A percentile compares a stretch with the other conserved stretches of the same genome.
These are phyloP conservation scores for Cremastinae sp. DNA, from an alignment of 2,888 invertebrate genomes.

Conservation along the genomic window DNA sequence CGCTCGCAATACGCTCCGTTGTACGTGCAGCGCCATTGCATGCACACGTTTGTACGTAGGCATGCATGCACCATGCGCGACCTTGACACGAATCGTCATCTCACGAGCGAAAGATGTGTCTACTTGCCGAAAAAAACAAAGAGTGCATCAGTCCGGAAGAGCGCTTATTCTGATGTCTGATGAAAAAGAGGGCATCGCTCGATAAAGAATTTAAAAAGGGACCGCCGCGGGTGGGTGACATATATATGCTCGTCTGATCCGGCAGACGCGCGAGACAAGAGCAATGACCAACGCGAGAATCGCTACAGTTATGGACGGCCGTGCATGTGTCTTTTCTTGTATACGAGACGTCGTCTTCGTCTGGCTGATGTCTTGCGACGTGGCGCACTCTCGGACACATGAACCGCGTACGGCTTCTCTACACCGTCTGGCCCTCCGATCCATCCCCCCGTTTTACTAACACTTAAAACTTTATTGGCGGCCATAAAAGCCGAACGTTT, in stretches of 20 bases:
- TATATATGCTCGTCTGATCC: slow-evolving; percentile 18
- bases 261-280: slow-evolving; percentile 20
- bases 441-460: slow-evolving; percentile 76
- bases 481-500: slow-evolving; percentile 77
- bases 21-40: slow-evolving; percentile 41
- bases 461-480: slow-evolving; percentile 80
- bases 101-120: neutral
- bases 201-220: no score
- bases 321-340: slow-evolving; percentile 30
- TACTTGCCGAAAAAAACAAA: slow-evolving; percentile 41
- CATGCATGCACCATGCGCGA: slow-evolving; percentile 63
- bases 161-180: no score
- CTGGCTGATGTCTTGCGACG: slow-evolving; percentile 43
- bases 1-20: slow-evolving; percentile 50
- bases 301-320: slow-evolving; percentile 6
- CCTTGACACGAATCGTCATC: slow-evolving; percentile 78
- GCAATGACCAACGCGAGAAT: neutral
- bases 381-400: slow-evolving; percentile 58
- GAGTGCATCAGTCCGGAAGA: neutral
- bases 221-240: neutral
- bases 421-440: slow-evolving; percentile 31
- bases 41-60: slow-evolving; percentile 7
- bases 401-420: slow-evolving; percentile 55
- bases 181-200: no score
- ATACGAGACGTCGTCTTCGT: slow-evolving; percentile 52